Conservation (phyloP, 2,888 invertebrate species). For the Troides helena region DNA sequence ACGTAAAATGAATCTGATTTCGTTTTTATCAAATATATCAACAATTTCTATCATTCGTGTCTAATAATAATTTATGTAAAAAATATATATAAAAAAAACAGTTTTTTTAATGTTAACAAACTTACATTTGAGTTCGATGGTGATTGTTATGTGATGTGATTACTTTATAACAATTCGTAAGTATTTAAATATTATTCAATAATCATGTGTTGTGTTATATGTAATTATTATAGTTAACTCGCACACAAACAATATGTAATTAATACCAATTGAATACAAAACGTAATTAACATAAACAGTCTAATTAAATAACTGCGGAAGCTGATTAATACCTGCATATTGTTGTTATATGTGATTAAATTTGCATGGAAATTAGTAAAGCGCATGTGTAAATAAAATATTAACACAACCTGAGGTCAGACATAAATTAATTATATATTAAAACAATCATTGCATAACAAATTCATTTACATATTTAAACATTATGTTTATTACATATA, state of each 20-base stretch:
- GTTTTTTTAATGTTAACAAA: conserved; percentile 44
- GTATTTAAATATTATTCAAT: conserved; percentile 35
- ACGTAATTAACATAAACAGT: neutral
- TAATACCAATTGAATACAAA: conserved; percentile 1
- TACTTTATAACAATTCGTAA: conserved; percentile 51
- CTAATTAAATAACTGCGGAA: neutral
- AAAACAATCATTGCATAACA: neutral
- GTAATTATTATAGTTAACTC: neutral
- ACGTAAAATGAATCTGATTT: conserved; percentile 63
- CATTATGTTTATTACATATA: no score
- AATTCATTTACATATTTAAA: no score
- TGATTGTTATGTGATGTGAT: conserved; percentile 69
- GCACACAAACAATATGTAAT: neutral
- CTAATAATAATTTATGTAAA: conserved; percentile 55
- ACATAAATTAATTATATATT: neutral
- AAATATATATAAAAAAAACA: conserved; percentile 29
- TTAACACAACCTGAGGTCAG: neutral
- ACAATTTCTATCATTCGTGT: conserved; percentile 52
- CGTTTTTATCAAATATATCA: conserved; percentile 42
- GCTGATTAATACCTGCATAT: neutral
- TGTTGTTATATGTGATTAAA: neutral
- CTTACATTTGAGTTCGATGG: conserved; percentile 57
- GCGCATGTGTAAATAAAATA: conserved; percentile 7
- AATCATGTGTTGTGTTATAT: neutral
- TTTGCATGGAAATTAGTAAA: neutral